These are phyloP conservation scores for Cottus gobio DNA, from an alignment of 2,113 vertebrate species.

Conservation along the genomic window DNA sequence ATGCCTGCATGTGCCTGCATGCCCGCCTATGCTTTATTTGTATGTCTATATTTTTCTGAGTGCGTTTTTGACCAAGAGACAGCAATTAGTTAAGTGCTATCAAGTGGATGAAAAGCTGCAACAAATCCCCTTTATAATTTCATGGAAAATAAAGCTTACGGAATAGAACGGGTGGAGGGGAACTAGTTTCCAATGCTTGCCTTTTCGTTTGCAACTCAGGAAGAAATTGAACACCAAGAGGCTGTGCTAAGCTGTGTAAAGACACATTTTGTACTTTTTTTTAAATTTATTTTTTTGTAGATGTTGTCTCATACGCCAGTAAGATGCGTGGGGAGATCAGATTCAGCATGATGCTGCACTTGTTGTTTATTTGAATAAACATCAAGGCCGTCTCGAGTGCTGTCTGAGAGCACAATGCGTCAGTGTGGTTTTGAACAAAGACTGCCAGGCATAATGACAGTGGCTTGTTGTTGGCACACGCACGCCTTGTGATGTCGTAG, in stretches of 20 bases:
- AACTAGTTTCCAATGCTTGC: conserved; percentile 72
- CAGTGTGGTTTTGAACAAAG: conserved; percentile 76
- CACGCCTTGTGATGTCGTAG: conserved; percentile 60
- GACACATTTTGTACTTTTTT: background rate
- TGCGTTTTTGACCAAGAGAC: conserved; percentile 68
- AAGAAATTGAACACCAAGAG: conserved; percentile 67
- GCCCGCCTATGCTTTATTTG: conserved; percentile 38
- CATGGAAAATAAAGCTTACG: conserved; percentile 78
- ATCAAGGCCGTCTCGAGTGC: conserved; percentile 73
- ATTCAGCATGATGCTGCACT: conserved; percentile 62
- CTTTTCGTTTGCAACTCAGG: conserved; percentile 67
- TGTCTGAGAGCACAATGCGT: conserved; percentile 76
- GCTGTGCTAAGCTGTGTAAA: conserved; percentile 35
- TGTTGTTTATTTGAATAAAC: conserved; percentile 74
- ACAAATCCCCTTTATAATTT: conserved; percentile 79
- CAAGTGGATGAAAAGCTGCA: conserved; percentile 84
- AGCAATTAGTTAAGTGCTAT: conserved; percentile 84
- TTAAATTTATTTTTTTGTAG: background rate
- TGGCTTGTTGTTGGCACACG: conserved; percentile 55
- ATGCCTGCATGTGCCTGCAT: background rate
- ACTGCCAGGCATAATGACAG: conserved; percentile 68
- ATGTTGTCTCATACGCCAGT: conserved; percentile 12
- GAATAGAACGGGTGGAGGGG: conserved; percentile 73
- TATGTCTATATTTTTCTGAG: conserved; percentile 58
- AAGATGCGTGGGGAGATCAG: conserved; percentile 41